Evolutionary conservation across 2,888 invertebrate genomes (phyloP).

Genomic region (Vanessa cardui): DNA sequence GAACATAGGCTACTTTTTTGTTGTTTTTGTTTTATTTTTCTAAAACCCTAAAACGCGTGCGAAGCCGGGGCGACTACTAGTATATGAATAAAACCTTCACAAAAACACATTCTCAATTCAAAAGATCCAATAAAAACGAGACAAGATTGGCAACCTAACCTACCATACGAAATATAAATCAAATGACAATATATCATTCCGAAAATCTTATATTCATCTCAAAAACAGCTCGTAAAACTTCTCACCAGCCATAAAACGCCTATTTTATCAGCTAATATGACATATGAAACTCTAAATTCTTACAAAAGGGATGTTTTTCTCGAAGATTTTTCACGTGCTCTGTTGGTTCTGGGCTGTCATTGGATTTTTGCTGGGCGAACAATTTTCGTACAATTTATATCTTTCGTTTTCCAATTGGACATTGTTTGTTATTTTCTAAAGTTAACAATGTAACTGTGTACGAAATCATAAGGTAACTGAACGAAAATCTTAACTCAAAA

Average conservation of each 20-base stretch:
- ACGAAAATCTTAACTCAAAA: too few species aligned
- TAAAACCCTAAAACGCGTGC: too few species aligned
- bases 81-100: too few species aligned
- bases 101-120: too few species aligned
- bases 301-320: slow-evolving; percentile 3
- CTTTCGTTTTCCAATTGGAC: background rate
- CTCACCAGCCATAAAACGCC: slow-evolving; percentile 30
- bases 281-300: slow-evolving; percentile 28
- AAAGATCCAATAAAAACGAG: too few species aligned
- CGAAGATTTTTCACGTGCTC: background rate
- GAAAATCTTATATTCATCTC: slow-evolving; percentile 26
- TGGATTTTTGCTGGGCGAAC: background rate
- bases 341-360: background rate
- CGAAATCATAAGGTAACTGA: too few species aligned
- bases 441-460: too few species aligned
- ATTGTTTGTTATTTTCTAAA: background rate
- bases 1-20: too few species aligned
- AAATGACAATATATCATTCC: slow-evolving; percentile 30
- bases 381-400: background rate
- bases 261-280: slow-evolving; percentile 28
- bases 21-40: too few species aligned
- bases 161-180: slow-evolving; percentile 24
- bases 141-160: too few species aligned
- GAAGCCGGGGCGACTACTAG: too few species aligned
- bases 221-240: slow-evolving; percentile 34